These are phyloP conservation scores for Glaucidium brasilianum DNA, from an alignment of 2,113 vertebrate genomes.

Conservation along the genomic window DNA sequence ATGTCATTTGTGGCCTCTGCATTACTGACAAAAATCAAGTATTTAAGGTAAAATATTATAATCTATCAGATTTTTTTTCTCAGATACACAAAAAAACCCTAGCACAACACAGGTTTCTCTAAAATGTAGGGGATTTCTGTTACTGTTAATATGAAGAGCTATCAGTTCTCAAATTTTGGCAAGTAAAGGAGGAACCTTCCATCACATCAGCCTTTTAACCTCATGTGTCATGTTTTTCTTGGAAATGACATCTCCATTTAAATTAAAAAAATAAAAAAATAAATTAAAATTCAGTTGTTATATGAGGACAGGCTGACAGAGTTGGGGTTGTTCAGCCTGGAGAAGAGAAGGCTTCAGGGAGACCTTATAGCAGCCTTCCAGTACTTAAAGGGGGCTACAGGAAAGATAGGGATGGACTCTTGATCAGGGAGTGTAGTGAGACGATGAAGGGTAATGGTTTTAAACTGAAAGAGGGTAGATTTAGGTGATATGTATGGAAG, in stretches of 20 bases:
- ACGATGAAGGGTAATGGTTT: too few relatives aligned
- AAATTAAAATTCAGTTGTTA: not conserved
- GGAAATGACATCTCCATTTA: not conserved
- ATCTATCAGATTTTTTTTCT: not conserved
- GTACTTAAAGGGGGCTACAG: too few relatives aligned
- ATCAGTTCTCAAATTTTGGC: not conserved
- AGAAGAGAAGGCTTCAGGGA: too few relatives aligned
- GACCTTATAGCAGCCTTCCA: too few relatives aligned
- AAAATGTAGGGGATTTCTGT: not conserved
- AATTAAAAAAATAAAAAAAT: not conserved
- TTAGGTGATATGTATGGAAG: too few relatives aligned
- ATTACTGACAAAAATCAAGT: not conserved
- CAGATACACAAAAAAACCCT: not conserved
- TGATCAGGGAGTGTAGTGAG: too few relatives aligned
- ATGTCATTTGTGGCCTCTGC: not conserved
- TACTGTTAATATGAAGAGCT: not conserved
- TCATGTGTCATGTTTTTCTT: not conserved
- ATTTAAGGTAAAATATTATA: not conserved
- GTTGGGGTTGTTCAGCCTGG: too few relatives aligned
- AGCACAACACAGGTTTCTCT: not conserved
- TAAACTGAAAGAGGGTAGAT: too few relatives aligned
- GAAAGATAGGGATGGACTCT: too few relatives aligned
- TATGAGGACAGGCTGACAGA: too few relatives aligned
- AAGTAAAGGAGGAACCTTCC: not conserved
- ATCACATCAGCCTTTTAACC: not conserved